These are phyloP conservation scores for Muscina levida DNA, from an alignment of 2,888 invertebrate genomes.

Conservation along the genomic window DNA sequence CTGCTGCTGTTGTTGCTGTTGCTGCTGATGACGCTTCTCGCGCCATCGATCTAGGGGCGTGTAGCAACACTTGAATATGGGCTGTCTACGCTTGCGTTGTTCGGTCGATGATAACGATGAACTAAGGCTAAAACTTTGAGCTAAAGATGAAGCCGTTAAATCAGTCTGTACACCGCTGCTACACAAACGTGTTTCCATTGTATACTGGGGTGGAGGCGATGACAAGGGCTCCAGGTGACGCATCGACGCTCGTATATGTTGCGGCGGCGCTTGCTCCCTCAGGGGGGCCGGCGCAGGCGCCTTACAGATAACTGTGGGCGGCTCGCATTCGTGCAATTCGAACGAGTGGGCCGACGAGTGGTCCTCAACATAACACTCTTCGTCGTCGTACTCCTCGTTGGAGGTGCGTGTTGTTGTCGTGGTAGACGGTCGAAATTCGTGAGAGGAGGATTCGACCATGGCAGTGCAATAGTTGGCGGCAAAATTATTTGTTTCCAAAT, in stretches of 20 bases:
- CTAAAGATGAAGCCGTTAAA: slow-evolving; percentile 72
- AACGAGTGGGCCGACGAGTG: slow-evolving; percentile 68
- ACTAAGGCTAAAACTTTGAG: slow-evolving; percentile 68
- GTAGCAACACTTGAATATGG: slow-evolving; percentile 79
- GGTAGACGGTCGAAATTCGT: slow-evolving; percentile 78
- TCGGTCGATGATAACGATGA: slow-evolving; percentile 69
- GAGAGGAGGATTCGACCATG: slow-evolving; percentile 78
- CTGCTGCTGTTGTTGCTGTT: slow-evolving; percentile 57
- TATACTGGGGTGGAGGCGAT: slow-evolving; percentile 40
- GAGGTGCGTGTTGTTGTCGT: slow-evolving; percentile 72
- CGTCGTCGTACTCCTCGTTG: slow-evolving; percentile 69
- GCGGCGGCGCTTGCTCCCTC: slow-evolving; percentile 61
- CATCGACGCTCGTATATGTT: slow-evolving; percentile 45
- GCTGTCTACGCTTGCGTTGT: slow-evolving; percentile 72
- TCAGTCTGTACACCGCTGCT: slow-evolving; percentile 78
- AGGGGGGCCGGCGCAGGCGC: slow-evolving; percentile 70
- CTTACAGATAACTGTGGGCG: slow-evolving; percentile 75
- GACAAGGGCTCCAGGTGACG: slow-evolving; percentile 18
- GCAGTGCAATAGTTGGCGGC: slow-evolving; percentile 79
- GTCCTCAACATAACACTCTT: slow-evolving; percentile 55
- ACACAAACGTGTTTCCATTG: slow-evolving; percentile 73
- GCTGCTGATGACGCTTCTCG: slow-evolving; percentile 70
- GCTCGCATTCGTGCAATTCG: slow-evolving; percentile 74
- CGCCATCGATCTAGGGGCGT: slow-evolving; percentile 79
- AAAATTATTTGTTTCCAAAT: slow-evolving; percentile 79